Evolutionary conservation across 2,113 vertebrate species (phyloP).

Genomic region (Copsychus sechellarum): DNA sequence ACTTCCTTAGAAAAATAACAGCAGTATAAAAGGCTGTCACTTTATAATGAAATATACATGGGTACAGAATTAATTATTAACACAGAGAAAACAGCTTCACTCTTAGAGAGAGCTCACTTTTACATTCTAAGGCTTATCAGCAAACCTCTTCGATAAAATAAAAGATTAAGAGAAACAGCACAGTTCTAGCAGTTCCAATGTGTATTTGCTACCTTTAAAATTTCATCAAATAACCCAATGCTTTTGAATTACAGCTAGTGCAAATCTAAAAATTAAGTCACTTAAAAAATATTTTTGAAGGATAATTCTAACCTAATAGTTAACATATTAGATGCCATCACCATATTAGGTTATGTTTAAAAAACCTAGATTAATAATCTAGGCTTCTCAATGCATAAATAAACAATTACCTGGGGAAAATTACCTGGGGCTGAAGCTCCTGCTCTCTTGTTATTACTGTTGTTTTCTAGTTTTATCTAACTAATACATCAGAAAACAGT

Average conservation of each 20-base stretch:
- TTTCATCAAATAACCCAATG: not conserved
- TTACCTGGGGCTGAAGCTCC: not conserved
- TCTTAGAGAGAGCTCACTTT: not conserved
- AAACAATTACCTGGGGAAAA: not conserved
- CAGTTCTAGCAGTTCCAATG: not conserved
- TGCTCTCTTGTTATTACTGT: not conserved
- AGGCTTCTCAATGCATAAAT: not conserved
- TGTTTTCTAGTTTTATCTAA: not conserved
- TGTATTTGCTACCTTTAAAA: not conserved
- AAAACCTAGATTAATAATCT: not conserved
- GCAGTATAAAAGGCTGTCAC: not conserved
- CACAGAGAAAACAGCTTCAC: not conserved
- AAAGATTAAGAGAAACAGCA: not conserved
- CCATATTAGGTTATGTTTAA: not conserved
- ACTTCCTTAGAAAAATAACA: not conserved
- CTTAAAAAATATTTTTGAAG: not conserved
- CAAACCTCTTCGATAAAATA: not conserved
- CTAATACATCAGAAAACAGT: not conserved
- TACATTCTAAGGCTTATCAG: not conserved
- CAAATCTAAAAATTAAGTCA: not conserved
- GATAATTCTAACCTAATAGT: not conserved
- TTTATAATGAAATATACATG: conserved; percentile 24
- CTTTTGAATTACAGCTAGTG: not conserved
- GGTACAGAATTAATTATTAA: conserved; percentile 33
- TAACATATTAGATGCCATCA: not conserved